phyloP scores from a whole-genome alignment of 2,113 vertebrate species.

The Bostrychus sinensis region DNA sequence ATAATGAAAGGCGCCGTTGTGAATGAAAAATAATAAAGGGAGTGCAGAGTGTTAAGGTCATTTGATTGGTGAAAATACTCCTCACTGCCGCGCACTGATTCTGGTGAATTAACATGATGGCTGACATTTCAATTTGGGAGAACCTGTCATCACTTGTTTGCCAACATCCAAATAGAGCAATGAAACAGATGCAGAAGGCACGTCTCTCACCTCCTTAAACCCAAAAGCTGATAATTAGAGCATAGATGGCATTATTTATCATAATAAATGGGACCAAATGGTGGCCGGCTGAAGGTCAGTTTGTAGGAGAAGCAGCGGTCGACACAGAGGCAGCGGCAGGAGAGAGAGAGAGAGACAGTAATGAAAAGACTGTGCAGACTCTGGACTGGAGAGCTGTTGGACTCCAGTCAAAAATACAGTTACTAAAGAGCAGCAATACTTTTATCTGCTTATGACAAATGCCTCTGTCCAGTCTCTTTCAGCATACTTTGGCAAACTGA shows the following conservation, averaged over 20 bases:
- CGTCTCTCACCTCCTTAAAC: background rate
- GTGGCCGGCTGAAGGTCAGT: constrained; percentile 21
- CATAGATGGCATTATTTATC: background rate
- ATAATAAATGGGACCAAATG: constrained; percentile 13
- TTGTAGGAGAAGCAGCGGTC: constrained; percentile 3
- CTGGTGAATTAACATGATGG: constrained; percentile 59
- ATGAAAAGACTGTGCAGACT: constrained; percentile 16
- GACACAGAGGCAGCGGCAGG: background rate
- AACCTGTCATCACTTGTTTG: constrained; percentile 51
- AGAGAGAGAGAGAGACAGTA: constrained; percentile 4
- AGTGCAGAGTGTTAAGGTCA: constrained; percentile 30
- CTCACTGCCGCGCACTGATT: constrained; percentile 29
- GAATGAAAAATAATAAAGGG: constrained; percentile 18
- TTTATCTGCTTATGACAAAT: constrained; percentile 11
- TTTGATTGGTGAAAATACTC: constrained; percentile 22
- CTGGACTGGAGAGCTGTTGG: constrained; percentile 7
- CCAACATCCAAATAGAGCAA: constrained; percentile 31
- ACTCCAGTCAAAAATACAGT: constrained; percentile 26
- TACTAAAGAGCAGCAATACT: constrained; percentile 13
- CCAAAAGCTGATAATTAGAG: constrained; percentile 10
- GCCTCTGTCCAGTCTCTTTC: background rate
- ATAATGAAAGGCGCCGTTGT: constrained; percentile 51
- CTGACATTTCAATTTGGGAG: constrained; percentile 64
- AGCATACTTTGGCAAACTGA: background rate
- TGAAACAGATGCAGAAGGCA: constrained; percentile 16